A percentile compares a stretch with the other conserved stretches of the same genome.
Conservation (phyloP, 2,888 invertebrate genomes). For the Anoplius nigerrimus region DNA sequence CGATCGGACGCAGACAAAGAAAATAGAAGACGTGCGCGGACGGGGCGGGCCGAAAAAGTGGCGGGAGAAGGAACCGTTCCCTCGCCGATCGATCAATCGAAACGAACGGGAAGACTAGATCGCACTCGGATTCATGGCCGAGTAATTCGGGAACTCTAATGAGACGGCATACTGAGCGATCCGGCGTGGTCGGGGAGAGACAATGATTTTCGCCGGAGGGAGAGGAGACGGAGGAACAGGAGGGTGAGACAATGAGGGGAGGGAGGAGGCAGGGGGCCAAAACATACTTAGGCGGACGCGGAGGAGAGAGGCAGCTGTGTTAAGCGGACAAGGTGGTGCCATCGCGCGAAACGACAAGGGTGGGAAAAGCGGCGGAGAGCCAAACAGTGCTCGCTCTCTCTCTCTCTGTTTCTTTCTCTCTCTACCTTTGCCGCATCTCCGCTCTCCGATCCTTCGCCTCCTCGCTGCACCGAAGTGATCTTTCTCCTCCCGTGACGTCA, state of each 20-base stretch:
- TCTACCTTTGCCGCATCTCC: too few relatives aligned
- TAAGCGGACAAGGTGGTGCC: slow-evolving; percentile 30
- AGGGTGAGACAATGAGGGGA: not conserved
- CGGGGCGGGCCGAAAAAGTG: too few relatives aligned
- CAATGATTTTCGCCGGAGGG: slow-evolving; percentile 19
- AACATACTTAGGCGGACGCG: slow-evolving; percentile 23
- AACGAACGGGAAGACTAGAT: not conserved
- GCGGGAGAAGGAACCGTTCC: too few relatives aligned
- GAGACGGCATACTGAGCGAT: not conserved
- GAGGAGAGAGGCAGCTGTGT: slow-evolving; percentile 45
- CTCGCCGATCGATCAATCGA: not conserved
- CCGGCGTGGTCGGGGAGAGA: slow-evolving; percentile 20
- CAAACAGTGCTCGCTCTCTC: too few relatives aligned
- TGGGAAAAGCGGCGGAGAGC: slow-evolving; percentile 50
- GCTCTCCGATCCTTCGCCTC: too few relatives aligned
- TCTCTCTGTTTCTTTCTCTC: too few relatives aligned
- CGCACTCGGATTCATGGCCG: slow-evolving; percentile 7
- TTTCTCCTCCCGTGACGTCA: slow-evolving; percentile 59
- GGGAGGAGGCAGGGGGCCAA: too few relatives aligned
- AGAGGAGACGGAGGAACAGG: not conserved
- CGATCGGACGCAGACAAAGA: too few relatives aligned
- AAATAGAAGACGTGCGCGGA: too few relatives aligned
- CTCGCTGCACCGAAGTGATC: slow-evolving; percentile 64
- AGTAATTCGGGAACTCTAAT: slow-evolving; percentile 13
- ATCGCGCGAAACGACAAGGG: slow-evolving; percentile 41